A percentile compares a stretch with the other conserved stretches of the same genome.
Conservation (phyloP, 1,140 invertebrate genomes). For the Cyphomyrmex costatus region DNA sequence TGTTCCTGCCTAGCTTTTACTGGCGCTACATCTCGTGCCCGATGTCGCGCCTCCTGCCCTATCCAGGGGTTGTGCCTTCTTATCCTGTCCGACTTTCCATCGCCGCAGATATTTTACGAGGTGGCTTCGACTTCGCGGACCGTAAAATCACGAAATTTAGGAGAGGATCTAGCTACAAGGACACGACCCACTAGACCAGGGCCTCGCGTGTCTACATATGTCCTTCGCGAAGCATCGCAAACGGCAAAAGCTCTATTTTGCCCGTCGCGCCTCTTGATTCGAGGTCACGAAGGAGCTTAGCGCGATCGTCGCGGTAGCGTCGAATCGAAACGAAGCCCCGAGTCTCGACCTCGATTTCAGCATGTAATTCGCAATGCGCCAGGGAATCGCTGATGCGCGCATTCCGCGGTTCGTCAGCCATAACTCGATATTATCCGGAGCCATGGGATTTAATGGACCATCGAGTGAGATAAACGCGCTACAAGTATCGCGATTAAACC, state of each 20-base stretch:
- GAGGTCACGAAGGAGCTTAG: background rate
- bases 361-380: constrained; percentile 54
- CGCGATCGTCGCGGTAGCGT: background rate
- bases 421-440: constrained; percentile 67
- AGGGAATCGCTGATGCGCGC: constrained; percentile 64
- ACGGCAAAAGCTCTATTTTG: background rate
- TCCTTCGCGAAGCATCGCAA: background rate
- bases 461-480: constrained; percentile 70
- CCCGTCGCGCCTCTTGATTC: background rate
- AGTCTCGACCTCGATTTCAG: constrained; percentile 27
- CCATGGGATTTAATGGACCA: constrained; percentile 69
- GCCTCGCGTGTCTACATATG: background rate
- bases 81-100: constrained; percentile 26
- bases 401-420: constrained; percentile 63
- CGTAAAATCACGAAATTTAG: constrained; percentile 79
- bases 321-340: background rate
- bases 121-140: constrained; percentile 63
- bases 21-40: background rate
- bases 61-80: constrained; percentile 32
- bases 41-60: background rate
- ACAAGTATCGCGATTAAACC: constrained; percentile 73
- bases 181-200: constrained; percentile 22
- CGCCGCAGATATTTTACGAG: constrained; percentile 78
- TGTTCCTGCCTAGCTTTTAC: constrained; percentile 13
- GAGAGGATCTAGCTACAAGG: constrained; percentile 58